Evolutionary conservation across 2,113 vertebrate genomes (phyloP).

Genomic region (Oncorhynchus tshawytscha): DNA sequence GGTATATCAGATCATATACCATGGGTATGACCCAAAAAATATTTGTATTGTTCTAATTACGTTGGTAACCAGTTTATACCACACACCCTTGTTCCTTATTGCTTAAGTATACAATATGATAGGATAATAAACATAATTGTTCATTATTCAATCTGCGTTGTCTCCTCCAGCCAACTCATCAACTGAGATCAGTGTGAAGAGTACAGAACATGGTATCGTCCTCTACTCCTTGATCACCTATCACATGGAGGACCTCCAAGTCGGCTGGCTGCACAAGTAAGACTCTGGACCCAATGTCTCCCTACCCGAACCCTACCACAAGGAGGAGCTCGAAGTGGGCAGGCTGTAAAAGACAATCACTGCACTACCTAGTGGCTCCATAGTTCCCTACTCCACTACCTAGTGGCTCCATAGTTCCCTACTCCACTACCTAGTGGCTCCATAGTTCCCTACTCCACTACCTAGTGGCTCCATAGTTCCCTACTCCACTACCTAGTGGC

Average conservation of each 20-base stretch:
- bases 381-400: too few relatives aligned
- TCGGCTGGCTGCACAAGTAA: conserved; percentile 90
- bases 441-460: too few relatives aligned
- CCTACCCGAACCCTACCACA: conserved; percentile 63
- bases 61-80: too few relatives aligned
- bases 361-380: too few relatives aligned
- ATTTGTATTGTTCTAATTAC: too few relatives aligned
- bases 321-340: conserved; percentile 86
- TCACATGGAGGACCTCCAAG: conserved; percentile 84
- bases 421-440: too few relatives aligned
- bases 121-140: not conserved
- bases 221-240: conserved; percentile 85
- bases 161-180: conserved; percentile 82
- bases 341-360: conserved; percentile 86
- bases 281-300: too few relatives aligned
- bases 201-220: conserved; percentile 92
- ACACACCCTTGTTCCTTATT: too few relatives aligned
- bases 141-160: not conserved
- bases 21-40: too few relatives aligned
- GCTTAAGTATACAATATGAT: not conserved
- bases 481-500: too few relatives aligned
- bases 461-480: too few relatives aligned
- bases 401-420: too few relatives aligned
- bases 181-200: conserved; percentile 83
- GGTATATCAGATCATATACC: not conserved